A percentile compares a stretch with the other conserved stretches of the same genome.
Evolutionary conservation across 2,797 vertebrate genomes (phyloP).

Genomic region (Cuculus canorus): DNA sequence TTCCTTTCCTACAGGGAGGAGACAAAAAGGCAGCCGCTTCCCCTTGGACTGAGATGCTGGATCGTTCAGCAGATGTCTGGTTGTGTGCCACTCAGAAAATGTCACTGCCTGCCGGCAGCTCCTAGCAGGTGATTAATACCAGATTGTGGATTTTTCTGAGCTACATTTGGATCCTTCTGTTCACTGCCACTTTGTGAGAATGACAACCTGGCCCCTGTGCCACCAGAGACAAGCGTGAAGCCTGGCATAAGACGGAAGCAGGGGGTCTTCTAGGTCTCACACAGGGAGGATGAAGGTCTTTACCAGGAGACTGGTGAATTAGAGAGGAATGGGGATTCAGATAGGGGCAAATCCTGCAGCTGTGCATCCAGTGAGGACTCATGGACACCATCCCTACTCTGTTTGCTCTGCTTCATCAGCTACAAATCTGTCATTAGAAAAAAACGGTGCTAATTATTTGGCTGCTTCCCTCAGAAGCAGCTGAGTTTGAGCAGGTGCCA

Average conservation of each 20-base stretch:
- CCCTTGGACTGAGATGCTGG: conserved; percentile 26
- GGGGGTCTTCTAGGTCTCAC: neutral
- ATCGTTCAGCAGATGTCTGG: conserved; percentile 60
- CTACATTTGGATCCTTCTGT: conserved; percentile 35
- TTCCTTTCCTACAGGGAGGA: conserved; percentile 51
- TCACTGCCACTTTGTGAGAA: neutral
- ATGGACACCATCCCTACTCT: neutral
- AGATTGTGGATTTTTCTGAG: conserved; percentile 41
- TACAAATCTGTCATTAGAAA: conserved; percentile 17
- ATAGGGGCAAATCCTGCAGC: neutral
- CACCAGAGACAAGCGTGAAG: neutral
- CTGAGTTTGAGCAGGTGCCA: neutral
- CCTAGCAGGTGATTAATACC: conserved; percentile 66
- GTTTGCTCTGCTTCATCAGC: conserved; percentile 5
- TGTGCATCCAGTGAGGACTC: rapidly evolving
- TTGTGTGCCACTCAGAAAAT: conserved; percentile 61
- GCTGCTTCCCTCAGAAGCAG: neutral
- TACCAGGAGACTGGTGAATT: neutral
- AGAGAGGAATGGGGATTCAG: neutral
- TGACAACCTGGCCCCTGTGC: neutral
- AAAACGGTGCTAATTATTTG: neutral
- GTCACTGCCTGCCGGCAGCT: conserved; percentile 64
- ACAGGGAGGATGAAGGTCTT: neutral
- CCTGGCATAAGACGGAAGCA: neutral
- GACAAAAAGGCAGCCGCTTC: conserved; percentile 17